Percentiles rank a stretch among this genome's conserved stretches.
Evolutionary conservation across 2,113 vertebrate genomes (phyloP).

Genomic region (Gobio gobio): DNA sequence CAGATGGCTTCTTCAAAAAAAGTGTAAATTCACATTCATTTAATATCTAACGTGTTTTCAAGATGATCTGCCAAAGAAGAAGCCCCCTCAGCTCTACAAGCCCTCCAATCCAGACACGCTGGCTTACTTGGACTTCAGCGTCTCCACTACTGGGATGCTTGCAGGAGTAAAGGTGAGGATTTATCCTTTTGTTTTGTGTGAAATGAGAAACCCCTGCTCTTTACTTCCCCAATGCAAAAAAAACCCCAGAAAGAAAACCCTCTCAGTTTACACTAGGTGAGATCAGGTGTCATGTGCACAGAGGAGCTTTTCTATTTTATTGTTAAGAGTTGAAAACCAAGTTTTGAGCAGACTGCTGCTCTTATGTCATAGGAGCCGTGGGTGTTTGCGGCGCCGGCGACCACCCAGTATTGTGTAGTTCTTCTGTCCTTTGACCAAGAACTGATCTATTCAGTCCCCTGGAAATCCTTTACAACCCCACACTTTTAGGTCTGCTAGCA

Average conservation of each 20-base stretch:
- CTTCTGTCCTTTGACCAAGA: slow-evolving; percentile 8
- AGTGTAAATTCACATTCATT: background rate
- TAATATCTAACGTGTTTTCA: slow-evolving; percentile 39
- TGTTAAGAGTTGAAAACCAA: slow-evolving; percentile 5
- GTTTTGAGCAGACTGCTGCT: background rate
- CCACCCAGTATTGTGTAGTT: slow-evolving; percentile 27
- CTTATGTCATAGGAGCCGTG: slow-evolving; percentile 3
- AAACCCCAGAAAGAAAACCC: background rate
- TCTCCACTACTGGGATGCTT: slow-evolving; percentile 98
- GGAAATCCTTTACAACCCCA: background rate
- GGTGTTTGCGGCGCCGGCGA: background rate
- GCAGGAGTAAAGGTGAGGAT: slow-evolving; percentile 92
- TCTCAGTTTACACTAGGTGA: background rate
- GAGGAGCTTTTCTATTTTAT: slow-evolving; percentile 10
- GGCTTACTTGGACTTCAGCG: slow-evolving; percentile 98
- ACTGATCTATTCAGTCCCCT: background rate
- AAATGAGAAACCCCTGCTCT: background rate
- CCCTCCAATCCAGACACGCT: slow-evolving; percentile 94
- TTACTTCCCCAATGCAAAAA: background rate
- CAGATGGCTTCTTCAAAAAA: background rate
- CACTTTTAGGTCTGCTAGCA: background rate
- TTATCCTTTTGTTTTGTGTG: background rate
- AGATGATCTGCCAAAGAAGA: slow-evolving; percentile 99
- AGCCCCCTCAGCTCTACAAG: slow-evolving; percentile 93
- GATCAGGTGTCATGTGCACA: slow-evolving; percentile 17